These are phyloP conservation scores for Styela plicata DNA, from an alignment of 23 tunicate species.

Conservation along the genomic window DNA sequence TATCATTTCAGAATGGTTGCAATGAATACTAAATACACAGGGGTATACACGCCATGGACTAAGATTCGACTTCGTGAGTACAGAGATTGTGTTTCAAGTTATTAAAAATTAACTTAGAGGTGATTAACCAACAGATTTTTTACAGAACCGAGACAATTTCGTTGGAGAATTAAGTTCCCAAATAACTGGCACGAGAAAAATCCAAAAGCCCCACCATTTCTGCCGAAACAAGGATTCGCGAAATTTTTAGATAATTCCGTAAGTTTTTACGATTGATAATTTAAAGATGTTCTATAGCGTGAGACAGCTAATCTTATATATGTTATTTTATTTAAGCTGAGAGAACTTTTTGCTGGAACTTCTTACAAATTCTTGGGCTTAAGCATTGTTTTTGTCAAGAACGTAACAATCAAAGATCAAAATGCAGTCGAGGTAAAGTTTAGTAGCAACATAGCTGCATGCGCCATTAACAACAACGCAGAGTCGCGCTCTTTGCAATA, in stretches of 20 bases:
- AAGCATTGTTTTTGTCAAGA: background rate
- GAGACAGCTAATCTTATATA: background rate
- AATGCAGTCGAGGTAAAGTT: constrained; percentile 15
- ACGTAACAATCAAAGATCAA: constrained; percentile 8
- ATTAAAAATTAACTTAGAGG: background rate
- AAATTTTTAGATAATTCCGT: constrained; percentile 24
- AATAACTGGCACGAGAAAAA: constrained; percentile 1
- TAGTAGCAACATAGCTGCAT: no score
- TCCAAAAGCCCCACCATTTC: constrained; percentile 18
- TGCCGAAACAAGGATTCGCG: background rate
- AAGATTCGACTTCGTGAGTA: constrained; percentile 29
- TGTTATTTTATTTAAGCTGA: background rate
- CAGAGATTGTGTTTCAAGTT: background rate
- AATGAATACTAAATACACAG: background rate
- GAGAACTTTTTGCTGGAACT: background rate
- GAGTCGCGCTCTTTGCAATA: no score
- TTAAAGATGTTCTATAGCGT: background rate
- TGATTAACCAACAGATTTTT: background rate
- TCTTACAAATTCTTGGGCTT: constrained; percentile 19
- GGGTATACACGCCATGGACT: constrained; percentile 15
- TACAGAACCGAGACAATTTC: constrained; percentile 27
- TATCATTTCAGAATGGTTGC: constrained; percentile 32
- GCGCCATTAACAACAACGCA: no score
- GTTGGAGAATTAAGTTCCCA: constrained; percentile 1
- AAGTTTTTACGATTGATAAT: background rate